Percentiles rank a stretch among this genome's conserved stretches.
Evolutionary conservation across 2,797 vertebrate species (phyloP).

Genomic region (Myiotriccus ornatus): DNA sequence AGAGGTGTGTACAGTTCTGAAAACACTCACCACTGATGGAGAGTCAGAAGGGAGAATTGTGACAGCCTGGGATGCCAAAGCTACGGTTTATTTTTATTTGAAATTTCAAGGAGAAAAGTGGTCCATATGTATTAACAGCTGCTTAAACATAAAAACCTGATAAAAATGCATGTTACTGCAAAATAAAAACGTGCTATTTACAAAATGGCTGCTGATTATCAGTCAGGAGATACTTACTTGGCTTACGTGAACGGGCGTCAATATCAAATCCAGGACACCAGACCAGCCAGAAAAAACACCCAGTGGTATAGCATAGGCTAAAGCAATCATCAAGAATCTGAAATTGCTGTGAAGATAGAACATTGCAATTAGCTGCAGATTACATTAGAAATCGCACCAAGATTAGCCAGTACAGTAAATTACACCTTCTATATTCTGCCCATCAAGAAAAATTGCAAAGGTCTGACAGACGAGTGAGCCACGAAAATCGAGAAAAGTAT

Average conservation of each 20-base stretch:
- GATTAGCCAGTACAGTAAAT: not conserved
- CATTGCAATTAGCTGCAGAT: constrained; percentile 1
- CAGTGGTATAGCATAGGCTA: constrained; percentile 93
- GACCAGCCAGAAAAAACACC: constrained; percentile 93
- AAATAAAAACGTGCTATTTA: not conserved
- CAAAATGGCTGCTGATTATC: not conserved
- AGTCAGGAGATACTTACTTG: constrained; percentile 82
- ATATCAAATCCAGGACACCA: constrained; percentile 94
- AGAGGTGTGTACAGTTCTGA: not conserved
- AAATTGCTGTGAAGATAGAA: constrained; percentile 82
- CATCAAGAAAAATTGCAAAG: not conserved
- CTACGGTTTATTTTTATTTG: not conserved
- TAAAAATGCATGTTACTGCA: not conserved
- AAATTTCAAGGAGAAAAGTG: not conserved
- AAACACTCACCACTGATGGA: not conserved
- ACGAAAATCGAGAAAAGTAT: constrained; percentile 2
- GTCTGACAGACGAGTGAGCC: not conserved
- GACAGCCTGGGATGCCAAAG: not conserved
- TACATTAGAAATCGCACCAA: not conserved
- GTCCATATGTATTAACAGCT: not conserved
- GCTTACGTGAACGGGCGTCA: constrained; percentile 90
- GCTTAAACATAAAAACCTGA: not conserved
- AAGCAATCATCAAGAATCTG: constrained; percentile 93
- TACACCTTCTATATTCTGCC: not conserved
- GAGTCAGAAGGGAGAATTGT: not conserved